Base-by-base conservation (phyloP, 30 jellyfish, hydroid and myxozoan genomes). In the Hydractinia echinata region DNA sequence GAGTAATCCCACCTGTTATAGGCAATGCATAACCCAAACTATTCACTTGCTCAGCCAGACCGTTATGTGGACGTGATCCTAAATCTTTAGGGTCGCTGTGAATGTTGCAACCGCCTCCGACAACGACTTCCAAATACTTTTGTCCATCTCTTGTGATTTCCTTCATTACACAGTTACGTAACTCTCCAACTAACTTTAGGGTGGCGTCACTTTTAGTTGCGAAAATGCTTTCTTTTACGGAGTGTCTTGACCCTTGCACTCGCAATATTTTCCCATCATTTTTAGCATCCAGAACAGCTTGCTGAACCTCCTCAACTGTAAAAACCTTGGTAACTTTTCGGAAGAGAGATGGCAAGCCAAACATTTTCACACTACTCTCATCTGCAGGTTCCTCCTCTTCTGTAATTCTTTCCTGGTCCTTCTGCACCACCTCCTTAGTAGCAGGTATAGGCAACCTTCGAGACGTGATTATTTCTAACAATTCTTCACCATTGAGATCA, bases 1-100 rank as follows among this genome's bases (percentile, higher is more conserved):
- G 81, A 9, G 81, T 71, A 58, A 71, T 71, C n/a, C 81, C 81
- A 71, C 81, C 81, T 15, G 60, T 30, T 30, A 19, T 50, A 15
- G 81, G 81, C 14, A 71, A 51, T 6, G 81, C 81, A 51, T 71
- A 71, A 8, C 81, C 81, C 68, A 54, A n/a, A 8, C 9, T 8
- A 5, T 71, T 50, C 7, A 71, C 60, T 71, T 71, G 81, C 18
- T 71, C 10, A 8, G 55, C 60, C n/a, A 71, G 51, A 10, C 60
- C 55, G 74, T 64, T 64, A 13, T 13, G 18, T 64, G 19, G 10
- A 13, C 39, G 19, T 7, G 74, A 64, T 6, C 7, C 13, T 20
- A 51, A 20, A 19, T 71, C 81, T 7, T 10, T 7, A 9, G 81
- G 81, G 3, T 71, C 60, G 39, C 7, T 19, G 51, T 50, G 60